These are phyloP conservation scores for Urosaurus nigricauda DNA, from an alignment of 2,797 vertebrate genomes.

Conservation along the genomic window DNA sequence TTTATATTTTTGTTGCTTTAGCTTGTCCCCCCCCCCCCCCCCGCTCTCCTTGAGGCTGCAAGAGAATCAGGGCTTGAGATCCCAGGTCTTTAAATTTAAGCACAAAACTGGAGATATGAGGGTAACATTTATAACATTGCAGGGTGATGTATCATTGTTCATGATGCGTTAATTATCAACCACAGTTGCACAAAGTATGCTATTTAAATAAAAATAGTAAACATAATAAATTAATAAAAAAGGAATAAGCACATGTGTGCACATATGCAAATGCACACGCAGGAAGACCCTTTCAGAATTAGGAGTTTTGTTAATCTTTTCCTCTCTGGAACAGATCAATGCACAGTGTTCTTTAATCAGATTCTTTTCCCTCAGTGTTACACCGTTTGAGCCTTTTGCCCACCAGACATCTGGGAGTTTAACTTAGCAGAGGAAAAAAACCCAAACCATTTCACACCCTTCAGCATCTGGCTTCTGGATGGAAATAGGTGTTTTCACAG, in stretches of 20 bases:
- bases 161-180: too few relatives aligned
- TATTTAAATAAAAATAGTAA: too few relatives aligned
- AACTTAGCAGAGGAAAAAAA: constrained; percentile 8
- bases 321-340: not conserved
- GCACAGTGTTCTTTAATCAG: not conserved
- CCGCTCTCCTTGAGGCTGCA: too few relatives aligned
- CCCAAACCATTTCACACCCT: constrained; percentile 32
- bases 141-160: too few relatives aligned
- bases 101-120: too few relatives aligned
- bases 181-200: too few relatives aligned
- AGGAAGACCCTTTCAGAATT: not conserved
- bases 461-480: constrained; percentile 15
- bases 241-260: too few relatives aligned
- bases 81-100: too few relatives aligned
- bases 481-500: constrained; percentile 47
- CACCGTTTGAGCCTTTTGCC: constrained; percentile 11
- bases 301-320: not conserved
- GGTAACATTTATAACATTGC: too few relatives aligned
- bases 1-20: not conserved
- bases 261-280: too few relatives aligned
- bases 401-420: constrained; percentile 10
- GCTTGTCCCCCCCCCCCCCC: not conserved
- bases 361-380: not conserved
- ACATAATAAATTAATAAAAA: too few relatives aligned
- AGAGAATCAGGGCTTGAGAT: too few relatives aligned